Conservation (phyloP, 2,888 invertebrate genomes). For the Proisotoma minuta region DNA sequence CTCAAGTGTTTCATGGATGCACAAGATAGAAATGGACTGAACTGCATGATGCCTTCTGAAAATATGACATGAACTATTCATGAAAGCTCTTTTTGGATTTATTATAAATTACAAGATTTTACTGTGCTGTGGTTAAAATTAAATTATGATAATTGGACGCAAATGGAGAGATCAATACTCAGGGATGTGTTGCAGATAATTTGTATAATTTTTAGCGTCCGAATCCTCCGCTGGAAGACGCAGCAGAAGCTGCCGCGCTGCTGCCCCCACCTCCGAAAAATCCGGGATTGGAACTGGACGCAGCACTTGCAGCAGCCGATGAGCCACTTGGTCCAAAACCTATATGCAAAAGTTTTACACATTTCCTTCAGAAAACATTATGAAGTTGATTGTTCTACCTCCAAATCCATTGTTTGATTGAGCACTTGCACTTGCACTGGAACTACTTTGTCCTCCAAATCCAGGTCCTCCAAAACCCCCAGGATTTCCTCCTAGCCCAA, state of each 20-base stretch:
- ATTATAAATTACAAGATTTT: too few species aligned
- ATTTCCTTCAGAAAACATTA: not conserved
- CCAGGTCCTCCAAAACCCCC: constrained; percentile 18
- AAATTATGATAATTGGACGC: too few species aligned
- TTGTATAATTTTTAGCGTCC: not conserved
- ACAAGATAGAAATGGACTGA: too few species aligned
- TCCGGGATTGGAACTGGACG: constrained; percentile 23
- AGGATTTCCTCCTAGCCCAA: constrained; percentile 14
- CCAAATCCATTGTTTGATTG: not conserved
- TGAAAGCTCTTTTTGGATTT: too few species aligned
- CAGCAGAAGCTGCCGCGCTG: constrained; percentile 18
- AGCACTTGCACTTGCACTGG: constrained; percentile 28
- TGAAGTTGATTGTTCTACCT: constrained; percentile 3
- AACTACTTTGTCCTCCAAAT: constrained; percentile 17
- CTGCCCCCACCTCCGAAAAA: constrained; percentile 19
- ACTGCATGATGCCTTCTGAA: too few species aligned
- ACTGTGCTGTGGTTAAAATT: too few species aligned
- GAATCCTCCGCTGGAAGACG: constrained; percentile 19
- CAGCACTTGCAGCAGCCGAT: constrained; percentile 21
- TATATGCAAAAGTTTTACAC: not conserved
- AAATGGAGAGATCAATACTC: too few species aligned
- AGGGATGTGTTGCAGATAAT: not conserved
- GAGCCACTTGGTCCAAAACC: constrained; percentile 12
- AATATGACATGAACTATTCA: too few species aligned
- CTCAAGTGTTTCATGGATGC: too few species aligned